phyloP scores from a whole-genome alignment of 1,140 invertebrate genomes.

The Venturia canescens region DNA sequence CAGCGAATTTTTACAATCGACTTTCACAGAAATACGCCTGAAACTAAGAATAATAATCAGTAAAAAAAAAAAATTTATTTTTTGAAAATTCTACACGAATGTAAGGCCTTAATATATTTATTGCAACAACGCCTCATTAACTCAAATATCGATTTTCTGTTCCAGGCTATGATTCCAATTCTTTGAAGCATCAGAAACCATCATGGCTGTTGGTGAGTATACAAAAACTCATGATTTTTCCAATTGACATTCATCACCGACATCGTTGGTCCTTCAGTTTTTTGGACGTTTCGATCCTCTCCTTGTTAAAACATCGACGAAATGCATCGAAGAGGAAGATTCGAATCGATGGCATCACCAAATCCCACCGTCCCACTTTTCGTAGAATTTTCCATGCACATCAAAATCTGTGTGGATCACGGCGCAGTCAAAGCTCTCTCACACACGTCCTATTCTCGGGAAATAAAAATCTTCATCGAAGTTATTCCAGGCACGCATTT shows the following conservation, averaged over 20 bases:
- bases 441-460: constrained; percentile 12
- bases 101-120: too few species aligned
- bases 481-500: constrained; percentile 34
- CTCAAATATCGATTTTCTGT: constrained; percentile 62
- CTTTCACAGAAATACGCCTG: too few species aligned
- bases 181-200: constrained; percentile 56
- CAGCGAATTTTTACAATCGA: too few species aligned
- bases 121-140: too few species aligned
- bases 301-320: neutral
- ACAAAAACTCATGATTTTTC: too few species aligned
- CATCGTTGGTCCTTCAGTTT: too few species aligned
- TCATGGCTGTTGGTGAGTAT: constrained; percentile 65
- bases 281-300: too few species aligned
- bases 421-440: constrained; percentile 33
- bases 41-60: too few species aligned
- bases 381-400: neutral
- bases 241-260: too few species aligned
- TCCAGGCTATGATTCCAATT: constrained; percentile 52
- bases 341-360: neutral
- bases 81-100: too few species aligned
- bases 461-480: constrained; percentile 28
- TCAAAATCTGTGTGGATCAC: constrained; percentile 50
- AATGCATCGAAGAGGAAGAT: neutral
- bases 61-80: too few species aligned
- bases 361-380: neutral